Base-by-base conservation (phyloP, 2,888 invertebrate species). In the Geophilus truncorum region DNA sequence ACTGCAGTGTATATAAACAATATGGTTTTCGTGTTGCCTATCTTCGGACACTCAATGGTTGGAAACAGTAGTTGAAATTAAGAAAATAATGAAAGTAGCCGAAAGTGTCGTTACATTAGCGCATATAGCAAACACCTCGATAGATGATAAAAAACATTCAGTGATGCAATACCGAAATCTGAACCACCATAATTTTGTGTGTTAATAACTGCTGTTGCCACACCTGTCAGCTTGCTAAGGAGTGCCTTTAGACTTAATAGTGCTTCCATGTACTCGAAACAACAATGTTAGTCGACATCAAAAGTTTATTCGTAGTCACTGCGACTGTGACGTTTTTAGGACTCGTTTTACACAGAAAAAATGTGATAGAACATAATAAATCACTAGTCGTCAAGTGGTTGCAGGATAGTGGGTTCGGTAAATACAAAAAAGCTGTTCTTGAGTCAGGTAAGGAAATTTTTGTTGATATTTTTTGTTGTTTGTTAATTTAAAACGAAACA, bases 311-410 rank as follows among this genome's bases (percentile, higher is more conserved):
- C 70, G 15, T 70, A 70, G 70, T 70, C 70, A 70, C 70, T 70
- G 70, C 70, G 0, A 70, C 28, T n/a, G 70, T 36, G 15, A 78
- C 78, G 7, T 78, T 78, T 28, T 25, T 40, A 30, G 78, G 40
- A 25, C 28, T 78, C 9, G 12, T 40, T 23, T 21, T 78, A n/a
- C 51, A 78, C 18, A 36, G 51, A 40, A 78, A 45, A n/a, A 45
- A 21, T 18, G 78, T 45, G 28, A 51, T 78, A 28, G 78, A 78
- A n/a, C 40, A 78, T 34, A 78, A 51, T 45, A 40, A 78, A 78
- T 28, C 51, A 12, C 28, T 36, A 9, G 78, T 78, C 10, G 51
- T 45, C 25, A 36, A 40, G 40, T 78, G 78, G 78, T 45, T 78
- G 28, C 40, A 78, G 23, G 51, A 51, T 12, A 28, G 23, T 23